Conservation (phyloP, 2,797 vertebrate genomes). For the Megaceryle alcyon region DNA sequence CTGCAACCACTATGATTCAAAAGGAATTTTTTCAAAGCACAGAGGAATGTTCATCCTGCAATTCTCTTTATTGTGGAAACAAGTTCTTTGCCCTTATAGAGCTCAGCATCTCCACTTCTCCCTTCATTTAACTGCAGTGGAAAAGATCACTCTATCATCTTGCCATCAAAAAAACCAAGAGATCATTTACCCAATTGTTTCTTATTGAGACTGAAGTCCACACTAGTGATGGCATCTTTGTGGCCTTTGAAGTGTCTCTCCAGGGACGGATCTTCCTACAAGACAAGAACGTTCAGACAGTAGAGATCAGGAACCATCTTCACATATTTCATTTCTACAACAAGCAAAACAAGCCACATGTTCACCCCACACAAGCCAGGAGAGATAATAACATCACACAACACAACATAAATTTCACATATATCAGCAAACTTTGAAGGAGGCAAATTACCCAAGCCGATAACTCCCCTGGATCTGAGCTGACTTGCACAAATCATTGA, state of each 20-base stretch:
- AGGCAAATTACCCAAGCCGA: not conserved
- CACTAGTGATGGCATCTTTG: slow-evolving; percentile 88
- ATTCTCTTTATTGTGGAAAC: not conserved
- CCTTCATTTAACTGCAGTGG: not conserved
- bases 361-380: not conserved
- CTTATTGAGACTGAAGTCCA: slow-evolving; percentile 90
- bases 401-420: not conserved
- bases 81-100: not conserved
- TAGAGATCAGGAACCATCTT: not conserved
- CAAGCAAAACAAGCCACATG: not conserved
- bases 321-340: not conserved
- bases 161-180: not conserved
- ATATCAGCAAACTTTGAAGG: not conserved
- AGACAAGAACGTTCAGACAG: not conserved
- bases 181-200: slow-evolving; percentile 89
- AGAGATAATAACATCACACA: not conserved
- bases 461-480: not conserved
- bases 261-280: slow-evolving; percentile 90
- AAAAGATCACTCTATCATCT: not conserved
- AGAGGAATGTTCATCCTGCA: not conserved
- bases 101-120: not conserved
- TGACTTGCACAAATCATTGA: not conserved
- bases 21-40: not conserved
- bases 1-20: not conserved
- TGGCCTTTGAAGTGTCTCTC: slow-evolving; percentile 94